A percentile compares a stretch with the other conserved stretches of the same genome.
phyloP scores from a whole-genome alignment of 2,888 invertebrate species.

The Eupithecia inturbata region DNA sequence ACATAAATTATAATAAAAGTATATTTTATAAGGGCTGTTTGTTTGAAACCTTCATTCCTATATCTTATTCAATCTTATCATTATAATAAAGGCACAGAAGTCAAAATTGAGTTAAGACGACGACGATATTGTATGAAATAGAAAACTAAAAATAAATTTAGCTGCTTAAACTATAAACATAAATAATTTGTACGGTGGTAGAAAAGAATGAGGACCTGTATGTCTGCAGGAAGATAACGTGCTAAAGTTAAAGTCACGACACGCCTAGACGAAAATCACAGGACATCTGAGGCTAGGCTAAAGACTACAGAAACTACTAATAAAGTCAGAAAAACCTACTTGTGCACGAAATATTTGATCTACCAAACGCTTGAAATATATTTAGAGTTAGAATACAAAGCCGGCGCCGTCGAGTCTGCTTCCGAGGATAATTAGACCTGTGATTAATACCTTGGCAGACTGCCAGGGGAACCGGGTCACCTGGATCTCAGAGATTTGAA shows the following conservation, averaged over 20 bases:
- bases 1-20: slow-evolving; percentile 32
- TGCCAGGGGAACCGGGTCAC: slow-evolving; percentile 31
- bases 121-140: too few relatives aligned
- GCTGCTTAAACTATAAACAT: too few relatives aligned
- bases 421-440: slow-evolving; percentile 24
- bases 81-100: not conserved
- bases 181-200: not conserved
- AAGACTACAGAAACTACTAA: not conserved
- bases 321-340: not conserved
- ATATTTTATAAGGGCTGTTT: slow-evolving; percentile 31
- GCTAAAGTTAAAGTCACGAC: not conserved
- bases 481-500: slow-evolving; percentile 18
- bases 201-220: not conserved
- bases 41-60: not conserved
- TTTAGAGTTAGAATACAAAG: slow-evolving; percentile 8
- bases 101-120: not conserved
- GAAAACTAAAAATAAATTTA: too few relatives aligned
- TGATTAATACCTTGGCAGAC: slow-evolving; percentile 21
- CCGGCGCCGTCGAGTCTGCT: slow-evolving; percentile 26
- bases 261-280: not conserved
- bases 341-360: not conserved
- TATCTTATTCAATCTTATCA: not conserved
- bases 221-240: not conserved
- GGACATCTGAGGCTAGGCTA: not conserved
- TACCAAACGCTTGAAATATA: not conserved